A percentile compares a stretch with the other conserved stretches of the same genome.
These are phyloP conservation scores for Lepidurus couesii DNA, from an alignment of 1,140 invertebrate species.

Conservation along the genomic window DNA sequence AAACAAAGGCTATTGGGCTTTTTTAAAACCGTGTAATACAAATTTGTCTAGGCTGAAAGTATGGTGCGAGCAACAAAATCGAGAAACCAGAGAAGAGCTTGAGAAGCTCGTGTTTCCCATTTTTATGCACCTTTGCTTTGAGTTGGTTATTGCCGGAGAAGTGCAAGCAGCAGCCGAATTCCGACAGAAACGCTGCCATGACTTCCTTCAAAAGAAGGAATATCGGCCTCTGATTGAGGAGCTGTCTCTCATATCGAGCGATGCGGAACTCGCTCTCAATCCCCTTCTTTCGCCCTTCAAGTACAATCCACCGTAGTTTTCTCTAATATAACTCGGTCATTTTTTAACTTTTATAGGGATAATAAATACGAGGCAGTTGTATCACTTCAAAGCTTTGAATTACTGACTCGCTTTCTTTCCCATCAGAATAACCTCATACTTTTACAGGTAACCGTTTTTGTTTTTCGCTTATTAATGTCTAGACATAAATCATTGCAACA, in stretches of 20 bases:
- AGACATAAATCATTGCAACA: background rate
- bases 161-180: background rate
- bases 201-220: background rate
- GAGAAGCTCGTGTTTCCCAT: background rate
- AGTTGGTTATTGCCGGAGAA: background rate
- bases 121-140: background rate
- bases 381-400: background rate
- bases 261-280: background rate
- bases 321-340: background rate
- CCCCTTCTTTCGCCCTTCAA: background rate
- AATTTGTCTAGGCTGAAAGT: background rate
- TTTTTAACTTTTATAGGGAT: background rate
- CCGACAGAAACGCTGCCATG: background rate
- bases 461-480: background rate
- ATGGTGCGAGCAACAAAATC: background rate
- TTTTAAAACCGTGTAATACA: background rate
- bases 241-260: background rate
- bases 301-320: background rate
- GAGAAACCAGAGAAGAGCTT: background rate
- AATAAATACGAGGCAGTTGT: background rate
- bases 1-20: background rate
- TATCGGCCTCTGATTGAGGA: background rate
- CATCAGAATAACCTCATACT: background rate
- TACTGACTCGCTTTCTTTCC: background rate
- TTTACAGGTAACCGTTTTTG: background rate